Evolutionary conservation across 2,113 vertebrate genomes (phyloP).

Genomic region (Dipodomys spectabilis): DNA sequence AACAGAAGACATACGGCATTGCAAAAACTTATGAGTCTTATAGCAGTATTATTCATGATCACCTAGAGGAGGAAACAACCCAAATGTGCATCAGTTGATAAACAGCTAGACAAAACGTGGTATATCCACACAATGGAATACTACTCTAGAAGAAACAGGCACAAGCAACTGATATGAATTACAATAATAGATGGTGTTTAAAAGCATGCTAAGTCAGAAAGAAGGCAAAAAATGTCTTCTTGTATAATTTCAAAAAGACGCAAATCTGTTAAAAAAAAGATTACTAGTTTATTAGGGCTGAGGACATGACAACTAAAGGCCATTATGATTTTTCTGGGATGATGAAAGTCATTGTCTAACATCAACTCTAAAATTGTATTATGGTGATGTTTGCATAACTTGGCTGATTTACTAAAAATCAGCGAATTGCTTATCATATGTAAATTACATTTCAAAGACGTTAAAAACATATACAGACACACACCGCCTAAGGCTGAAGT

Average conservation of each 20-base stretch:
- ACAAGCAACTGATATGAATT: neutral
- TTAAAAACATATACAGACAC: neutral
- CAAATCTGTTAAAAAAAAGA: neutral
- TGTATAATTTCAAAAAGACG: neutral
- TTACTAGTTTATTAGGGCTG: neutral
- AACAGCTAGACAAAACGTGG: neutral
- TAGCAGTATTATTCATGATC: neutral
- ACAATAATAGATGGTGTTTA: neutral
- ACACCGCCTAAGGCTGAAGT: neutral
- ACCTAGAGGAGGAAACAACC: neutral
- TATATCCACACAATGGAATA: neutral
- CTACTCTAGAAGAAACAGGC: slow-evolving; percentile 22
- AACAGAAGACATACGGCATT: neutral
- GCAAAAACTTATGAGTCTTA: neutral
- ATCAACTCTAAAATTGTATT: neutral
- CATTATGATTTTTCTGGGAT: neutral
- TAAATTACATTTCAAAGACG: neutral
- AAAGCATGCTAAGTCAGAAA: neutral
- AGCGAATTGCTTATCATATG: neutral
- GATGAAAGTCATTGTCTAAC: neutral
- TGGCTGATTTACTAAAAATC: neutral
- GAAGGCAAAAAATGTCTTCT: neutral
- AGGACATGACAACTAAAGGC: neutral
- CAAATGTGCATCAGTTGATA: neutral
- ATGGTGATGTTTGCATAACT: neutral